phyloP scores from a whole-genome alignment of 2,888 invertebrate genomes.

The Meloe dianella region DNA sequence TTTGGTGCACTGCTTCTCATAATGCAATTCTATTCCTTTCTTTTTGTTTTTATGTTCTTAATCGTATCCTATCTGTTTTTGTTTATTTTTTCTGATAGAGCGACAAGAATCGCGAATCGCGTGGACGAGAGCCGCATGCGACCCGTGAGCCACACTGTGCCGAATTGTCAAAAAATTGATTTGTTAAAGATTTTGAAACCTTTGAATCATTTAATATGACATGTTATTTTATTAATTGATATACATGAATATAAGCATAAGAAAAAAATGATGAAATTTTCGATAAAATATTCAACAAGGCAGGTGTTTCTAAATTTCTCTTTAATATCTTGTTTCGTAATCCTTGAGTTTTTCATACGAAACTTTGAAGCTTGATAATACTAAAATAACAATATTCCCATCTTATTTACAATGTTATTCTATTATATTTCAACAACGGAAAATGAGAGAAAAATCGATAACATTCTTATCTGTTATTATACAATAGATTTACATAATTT shows the following conservation, averaged over 20 bases:
- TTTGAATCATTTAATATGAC: neutral
- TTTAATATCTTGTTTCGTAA: constrained; percentile 17
- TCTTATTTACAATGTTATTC: constrained; percentile 19
- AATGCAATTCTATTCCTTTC: no score
- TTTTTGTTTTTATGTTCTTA: no score
- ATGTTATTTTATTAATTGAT: neutral
- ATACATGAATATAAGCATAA: neutral
- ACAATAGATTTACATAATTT: constrained; percentile 13
- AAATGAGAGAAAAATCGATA: constrained; percentile 15
- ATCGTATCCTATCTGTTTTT: no score
- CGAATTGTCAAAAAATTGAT: no score
- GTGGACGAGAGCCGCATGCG: no score
- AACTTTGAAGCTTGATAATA: constrained; percentile 14
- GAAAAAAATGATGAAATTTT: neutral
- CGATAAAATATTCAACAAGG: constrained; percentile 12
- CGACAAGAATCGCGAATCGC: no score
- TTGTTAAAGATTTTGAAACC: neutral
- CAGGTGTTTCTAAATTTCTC: constrained; percentile 17
- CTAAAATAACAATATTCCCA: constrained; percentile 19
- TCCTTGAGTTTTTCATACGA: constrained; percentile 14
- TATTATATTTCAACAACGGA: constrained; percentile 14
- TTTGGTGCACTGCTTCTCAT: no score
- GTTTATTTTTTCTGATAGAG: no score
- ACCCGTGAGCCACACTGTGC: no score
- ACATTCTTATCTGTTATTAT: constrained; percentile 16